Base-by-base conservation (phyloP, 2,113 vertebrate species). In the Ptyas mucosa region DNA sequence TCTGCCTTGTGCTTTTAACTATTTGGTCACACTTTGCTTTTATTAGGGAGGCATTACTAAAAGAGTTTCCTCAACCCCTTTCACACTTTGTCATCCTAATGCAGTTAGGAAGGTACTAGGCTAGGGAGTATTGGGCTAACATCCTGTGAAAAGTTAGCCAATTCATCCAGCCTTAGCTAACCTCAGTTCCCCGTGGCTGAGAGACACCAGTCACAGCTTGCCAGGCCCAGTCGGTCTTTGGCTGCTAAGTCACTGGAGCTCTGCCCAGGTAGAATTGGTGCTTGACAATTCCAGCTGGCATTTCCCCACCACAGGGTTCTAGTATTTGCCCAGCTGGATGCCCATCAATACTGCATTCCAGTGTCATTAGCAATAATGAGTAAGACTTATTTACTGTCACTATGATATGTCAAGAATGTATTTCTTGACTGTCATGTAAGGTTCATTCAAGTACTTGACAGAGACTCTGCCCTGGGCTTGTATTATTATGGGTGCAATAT, bases 261-360 rank as follows among this genome's bases (percentile, higher is more conserved):
- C 61, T 85, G 93, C 93, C 93, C 87, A 81, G 85, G 52, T 49
- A 88, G 86, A 91, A 89, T 88, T 93, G 90, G 90, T 81, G 87
- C 90, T 52, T 88, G 86, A 81, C 86, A 89, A 88, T 87, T 91
- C 90, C 89, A 91, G 85, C 61, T 93, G 93, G 93, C 93, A 57
- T 88, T 39, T 85, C 89, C 61, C 89, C 23, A 61, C 57, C 57
- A 61, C 24, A 85, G 43, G 51, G 58, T 90, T 91, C 64, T 14
- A n/a, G 86, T 91, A 90, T 93, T 1, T 0, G 20, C 90, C 95
- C 91, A 94, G 24, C 94, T 7, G 0, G 91, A 87, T 92, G 91
- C 96, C 58, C 88, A 92, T 92, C 88, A 89, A 51, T 52, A 51
- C 57, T 81, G 9, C 89, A 81, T 91, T 57, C 93, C 86, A 57